These are phyloP conservation scores for Bombus sylvicola DNA, from an alignment of 1,140 invertebrate genomes.

Conservation along the genomic window DNA sequence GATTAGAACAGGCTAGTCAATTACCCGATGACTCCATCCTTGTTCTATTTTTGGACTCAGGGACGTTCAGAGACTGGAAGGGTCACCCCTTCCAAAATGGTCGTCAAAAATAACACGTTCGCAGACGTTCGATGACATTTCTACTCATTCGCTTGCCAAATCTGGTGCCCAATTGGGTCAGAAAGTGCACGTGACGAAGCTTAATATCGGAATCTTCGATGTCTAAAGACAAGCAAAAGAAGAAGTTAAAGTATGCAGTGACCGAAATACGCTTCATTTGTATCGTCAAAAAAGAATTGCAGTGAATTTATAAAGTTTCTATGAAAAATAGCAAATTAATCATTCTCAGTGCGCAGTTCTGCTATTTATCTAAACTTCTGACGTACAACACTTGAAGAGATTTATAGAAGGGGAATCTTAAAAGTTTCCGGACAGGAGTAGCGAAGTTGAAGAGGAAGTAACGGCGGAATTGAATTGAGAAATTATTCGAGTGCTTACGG, in stretches of 20 bases:
- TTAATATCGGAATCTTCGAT: too few species aligned
- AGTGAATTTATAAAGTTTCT: background rate
- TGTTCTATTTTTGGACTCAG: conserved; percentile 64
- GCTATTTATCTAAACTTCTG: background rate
- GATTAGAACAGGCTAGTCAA: conserved; percentile 70
- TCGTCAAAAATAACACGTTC: conserved; percentile 52
- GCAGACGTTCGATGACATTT: background rate
- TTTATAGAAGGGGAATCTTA: background rate
- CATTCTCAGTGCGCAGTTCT: background rate
- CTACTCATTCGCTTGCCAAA: background rate
- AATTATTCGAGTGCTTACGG: background rate
- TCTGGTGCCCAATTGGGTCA: background rate
- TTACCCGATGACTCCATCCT: conserved; percentile 56
- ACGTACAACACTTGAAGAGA: background rate
- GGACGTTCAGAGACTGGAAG: conserved; percentile 9
- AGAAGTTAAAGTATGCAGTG: too few species aligned
- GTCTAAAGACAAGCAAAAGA: too few species aligned
- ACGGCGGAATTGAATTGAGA: background rate
- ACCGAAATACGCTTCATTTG: too few species aligned
- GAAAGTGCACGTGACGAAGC: background rate
- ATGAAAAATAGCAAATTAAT: background rate
- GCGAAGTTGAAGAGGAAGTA: too few species aligned
- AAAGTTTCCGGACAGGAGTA: background rate
- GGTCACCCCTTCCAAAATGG: conserved; percentile 24
- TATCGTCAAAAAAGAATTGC: too few species aligned